Evolutionary conservation across 2,888 invertebrate genomes (phyloP), one percentile per base, ranked within the genome.

Genomic region (Stenoptilia bipunctidactyla): DNA sequence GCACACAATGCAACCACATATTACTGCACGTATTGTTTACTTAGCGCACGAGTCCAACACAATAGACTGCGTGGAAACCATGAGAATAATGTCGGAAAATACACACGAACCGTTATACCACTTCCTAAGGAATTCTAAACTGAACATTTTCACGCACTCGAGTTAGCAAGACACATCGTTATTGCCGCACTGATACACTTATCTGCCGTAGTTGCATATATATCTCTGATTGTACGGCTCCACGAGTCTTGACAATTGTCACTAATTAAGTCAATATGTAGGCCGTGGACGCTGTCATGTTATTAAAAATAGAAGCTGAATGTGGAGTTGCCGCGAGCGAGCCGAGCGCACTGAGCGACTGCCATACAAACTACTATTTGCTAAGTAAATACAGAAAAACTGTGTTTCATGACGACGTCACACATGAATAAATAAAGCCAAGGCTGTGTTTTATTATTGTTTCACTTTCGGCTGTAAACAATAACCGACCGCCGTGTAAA

Each of bases 81-180:
- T 15, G 40, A 20, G 34, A 27, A 34, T 39, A 42, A 42, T 38
- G 38, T 43, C 39, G 39, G 59, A 20, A 20, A 20, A 20, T 20
- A 20, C 20, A 20, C n/a, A 72, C 77, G 54, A 66, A 83, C 82
- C 77, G 55, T 73, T 67, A 60, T 82, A 79, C 79, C 74, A 80
- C 47, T 77, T 76, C 50, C 77, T 80, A 55, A 80, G 58, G 56
- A 82, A 80, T 54, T 80, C 80, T 61, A 80, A 76, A 69, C 65
- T 69, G 56, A 80, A 82, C 82, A 83, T 83, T 66, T 50, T 79
- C 53, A 55, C 51, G 57, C 51, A 55, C 51, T 56, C 51, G 25
- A 50, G 49, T 47, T 61, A 56, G 51, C 61, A 61, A 61, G 51
- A 58, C 58, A 52, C 68, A 71, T 72, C 61, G 71, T n/a, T n/a